Evolutionary conservation across 1,140 invertebrate species (phyloP), one percentile per base, ranked within the genome.

Genomic region (Heliothis virescens): DNA sequence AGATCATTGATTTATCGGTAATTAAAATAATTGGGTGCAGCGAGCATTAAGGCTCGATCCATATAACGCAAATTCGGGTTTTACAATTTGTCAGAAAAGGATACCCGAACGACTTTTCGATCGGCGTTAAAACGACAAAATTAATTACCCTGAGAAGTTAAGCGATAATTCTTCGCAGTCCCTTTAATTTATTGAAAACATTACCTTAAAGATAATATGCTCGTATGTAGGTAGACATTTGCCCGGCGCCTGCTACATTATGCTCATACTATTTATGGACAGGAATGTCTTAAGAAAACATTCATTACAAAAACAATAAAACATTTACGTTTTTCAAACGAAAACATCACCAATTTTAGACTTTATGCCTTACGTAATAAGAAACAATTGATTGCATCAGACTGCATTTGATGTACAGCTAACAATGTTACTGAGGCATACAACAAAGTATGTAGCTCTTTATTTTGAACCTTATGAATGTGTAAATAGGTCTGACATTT

Each of bases 241-340:
- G 83, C 84, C 86, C 74, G 87, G 83, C 86, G 85, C 87, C 76
- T 74, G 81, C 86, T 86, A 87, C 82, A 84, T 86, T 86, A 83
- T 82, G 83, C 84, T 80, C 82, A 86, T 87, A 85, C 91, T 93
- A 92, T 93, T 92, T 93, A 92, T 92, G 91, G 91, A 82, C 86
- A 89, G 87, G 90, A 93, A 93, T 93, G 88, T 87, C 87, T 90
- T 90, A 93, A 89, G 84, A 89, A 89, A 90, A 93, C 89, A 91
- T 87, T 79, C 18, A 69, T 52, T 86, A 87, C 80, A 75, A 85
- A 80, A 81, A 82, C 81, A 80, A 79, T 50, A 62, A 60, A 34
- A 71, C 26, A 65, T 76, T 60, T 79, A 79, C 71, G 69, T 76
- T 79, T 72, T 63, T 53, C 11, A 62, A 63, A 78, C 18, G 10